phyloP scores from a whole-genome alignment of 2,888 invertebrate genomes.

The Beris morrisii region DNA sequence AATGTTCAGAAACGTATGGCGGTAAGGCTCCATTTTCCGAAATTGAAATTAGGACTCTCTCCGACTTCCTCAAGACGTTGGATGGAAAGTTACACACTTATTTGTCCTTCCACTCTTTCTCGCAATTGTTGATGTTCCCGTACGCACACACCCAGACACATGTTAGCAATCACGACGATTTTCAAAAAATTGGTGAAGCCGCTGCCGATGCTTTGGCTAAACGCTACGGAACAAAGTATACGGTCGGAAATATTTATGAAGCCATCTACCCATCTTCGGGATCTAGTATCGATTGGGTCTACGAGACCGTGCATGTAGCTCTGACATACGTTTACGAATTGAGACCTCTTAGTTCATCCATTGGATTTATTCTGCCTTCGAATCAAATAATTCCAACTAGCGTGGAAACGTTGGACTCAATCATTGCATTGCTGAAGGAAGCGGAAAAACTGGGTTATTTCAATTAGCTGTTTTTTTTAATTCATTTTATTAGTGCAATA shows the following conservation, averaged over 20 bases:
- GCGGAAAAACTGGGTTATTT: slow-evolving; percentile 44
- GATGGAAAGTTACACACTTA: slow-evolving; percentile 63
- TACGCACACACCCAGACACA: slow-evolving; percentile 67
- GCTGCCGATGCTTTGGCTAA: slow-evolving; percentile 55
- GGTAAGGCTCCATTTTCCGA: slow-evolving; percentile 63
- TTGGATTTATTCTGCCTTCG: slow-evolving; percentile 70
- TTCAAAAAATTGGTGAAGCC: slow-evolving; percentile 52
- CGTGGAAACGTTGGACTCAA: slow-evolving; percentile 63
- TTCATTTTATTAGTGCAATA: too few relatives aligned
- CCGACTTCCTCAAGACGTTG: slow-evolving; percentile 61
- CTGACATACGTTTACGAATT: slow-evolving; percentile 71
- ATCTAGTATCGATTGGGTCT: slow-evolving; percentile 74
- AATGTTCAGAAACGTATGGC: slow-evolving; percentile 57
- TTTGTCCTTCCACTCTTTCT: slow-evolving; percentile 74
- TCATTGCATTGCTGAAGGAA: slow-evolving; percentile 56
- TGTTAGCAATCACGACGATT: slow-evolving; percentile 59
- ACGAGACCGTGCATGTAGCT: slow-evolving; percentile 66
- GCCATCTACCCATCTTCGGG: slow-evolving; percentile 66
- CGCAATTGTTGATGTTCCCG: slow-evolving; percentile 71
- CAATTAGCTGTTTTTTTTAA: background rate
- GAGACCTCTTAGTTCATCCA: slow-evolving; percentile 50
- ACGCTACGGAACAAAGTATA: slow-evolving; percentile 63
- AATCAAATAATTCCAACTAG: slow-evolving; percentile 67
- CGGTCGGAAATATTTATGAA: slow-evolving; percentile 63
- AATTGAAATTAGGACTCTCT: slow-evolving; percentile 59